Base-by-base conservation (phyloP, 1,140 invertebrate genomes). In the Phymorhynchus buccinoides region DNA sequence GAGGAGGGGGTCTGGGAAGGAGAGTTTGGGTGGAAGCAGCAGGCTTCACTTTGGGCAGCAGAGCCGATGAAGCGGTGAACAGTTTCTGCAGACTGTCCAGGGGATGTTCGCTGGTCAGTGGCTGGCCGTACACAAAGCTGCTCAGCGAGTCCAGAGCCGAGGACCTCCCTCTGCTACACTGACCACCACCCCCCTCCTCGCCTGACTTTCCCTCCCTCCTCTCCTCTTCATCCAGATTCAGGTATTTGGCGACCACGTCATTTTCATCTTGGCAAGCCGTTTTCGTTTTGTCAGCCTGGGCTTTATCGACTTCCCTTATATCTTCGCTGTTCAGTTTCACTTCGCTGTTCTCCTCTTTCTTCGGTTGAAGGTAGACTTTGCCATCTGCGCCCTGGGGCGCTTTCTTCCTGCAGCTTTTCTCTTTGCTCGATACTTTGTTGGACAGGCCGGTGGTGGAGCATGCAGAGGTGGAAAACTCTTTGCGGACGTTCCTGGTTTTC, bases 1-100 rank as follows among this genome's bases (percentile, higher is more conserved):
- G 80, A 27, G 86, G 56, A 18, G 42, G 35, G 37, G 66, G 32
- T 30, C 78, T 22, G 7, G n/a, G n/a, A n/a, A n/a, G n/a, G n/a
- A n/a, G n/a, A n/a, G n/a, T n/a, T n/a, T n/a, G n/a, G n/a, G n/a
- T n/a, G n/a, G n/a, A n/a, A n/a, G 81, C 71, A 16, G 81, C 32
- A 86, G 80, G 4, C 81, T 71, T 48, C 42, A 90, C 77, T 79
- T 87, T 88, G 79, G 89, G 95, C 68, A 95, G 97, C 93, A 98
- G 97, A 88, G n/a, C n/a, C n/a, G n/a, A n/a, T n/a, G 97, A 97
- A 94, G 98, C 98, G 93, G 98, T 97, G 93, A 98, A 97, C 18
- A 99, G 95, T 92, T 98, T 98, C 90, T 99, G 97, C 71, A 99
- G 93, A 12, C 97, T 97, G 18, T 97, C 97, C 86, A 99, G 93